Conservation (phyloP, 2,113 vertebrate species). For the Hyperopisus bebe region DNA sequence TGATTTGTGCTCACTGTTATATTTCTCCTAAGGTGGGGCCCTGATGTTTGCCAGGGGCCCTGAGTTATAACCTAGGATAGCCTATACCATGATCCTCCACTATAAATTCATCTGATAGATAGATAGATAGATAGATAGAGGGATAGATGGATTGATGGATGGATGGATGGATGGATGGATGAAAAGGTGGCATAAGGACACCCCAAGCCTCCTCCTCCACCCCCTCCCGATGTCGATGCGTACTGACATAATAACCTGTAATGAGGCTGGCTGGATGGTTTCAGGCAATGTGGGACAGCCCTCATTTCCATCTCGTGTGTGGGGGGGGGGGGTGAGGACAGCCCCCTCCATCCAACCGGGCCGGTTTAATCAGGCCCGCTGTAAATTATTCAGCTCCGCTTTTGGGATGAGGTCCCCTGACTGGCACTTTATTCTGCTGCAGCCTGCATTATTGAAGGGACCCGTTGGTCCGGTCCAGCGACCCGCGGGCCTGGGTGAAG, state of each 20-base stretch:
- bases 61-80: background rate
- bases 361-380: conserved; percentile 55
- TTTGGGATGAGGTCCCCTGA: conserved; percentile 52
- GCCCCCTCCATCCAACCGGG: background rate
- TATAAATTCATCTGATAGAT: background rate
- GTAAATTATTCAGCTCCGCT: conserved; percentile 62
- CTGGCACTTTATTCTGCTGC: conserved; percentile 58
- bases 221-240: background rate
- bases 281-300: background rate
- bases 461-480: conserved; percentile 22
- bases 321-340: background rate
- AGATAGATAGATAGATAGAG: too few species aligned
- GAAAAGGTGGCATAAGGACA: background rate
- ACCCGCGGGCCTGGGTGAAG: background rate
- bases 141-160: background rate
- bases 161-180: background rate
- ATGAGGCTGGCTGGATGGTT: background rate
- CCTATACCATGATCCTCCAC: background rate
- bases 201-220: background rate
- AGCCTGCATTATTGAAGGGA: conserved; percentile 59
- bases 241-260: background rate
- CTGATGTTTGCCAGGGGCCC: background rate
- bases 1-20: background rate
- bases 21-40: background rate
- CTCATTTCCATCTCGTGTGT: background rate